Base-by-base conservation (phyloP, 1,140 invertebrate species). In the Lutraria rhynchaena region DNA sequence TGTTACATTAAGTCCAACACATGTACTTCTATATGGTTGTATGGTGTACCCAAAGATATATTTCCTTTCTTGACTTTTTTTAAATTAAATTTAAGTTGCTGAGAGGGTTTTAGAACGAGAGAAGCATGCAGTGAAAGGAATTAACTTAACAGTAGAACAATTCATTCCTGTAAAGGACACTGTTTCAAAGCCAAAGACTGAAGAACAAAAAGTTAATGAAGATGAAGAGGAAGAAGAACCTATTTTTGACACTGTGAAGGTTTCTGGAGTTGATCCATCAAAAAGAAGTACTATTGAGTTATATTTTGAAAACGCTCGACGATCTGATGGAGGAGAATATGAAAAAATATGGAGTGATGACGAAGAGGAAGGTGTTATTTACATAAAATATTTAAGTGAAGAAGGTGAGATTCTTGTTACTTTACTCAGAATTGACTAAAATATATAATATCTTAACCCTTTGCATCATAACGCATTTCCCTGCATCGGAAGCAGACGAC, bases 241-340 rank as follows among this genome's bases (percentile, higher is more conserved):
- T 13, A 1, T 24, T 29, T n/a, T n/a, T n/a, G 13, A 24, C 17
- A 73, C 51, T 27, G 27, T 86, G 19, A 46, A 61, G 27, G 82
- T 86, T 31, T 31, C 46, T 37, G 71, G 76, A 15, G 15, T 86
- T 3, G 75, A 41, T 1, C 1, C 13, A 17, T 31, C 29, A 19
- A 55, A 55, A n/a, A 71, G 75, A 57, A 77, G 83, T 33, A 81
- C 73, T 17, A 22, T 86, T 17, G 35, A 65, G 9, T 44, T 77
- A 7, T 86, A 86, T 60, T 86, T 86, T 82, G 77, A 83, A 67
- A 81, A 61, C 53, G 74, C 37, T 29, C 60, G 77, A 13, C 65
- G 76, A 55, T 41, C 75, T 41, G 84, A 82, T 65, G 84, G 84
- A 33, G 51, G 51, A 37, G 70, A 73, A 35, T 55, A 81, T 15